Evolutionary conservation across 2,797 vertebrate genomes (phyloP), one percentile per base, ranked within the genome.

Genomic region (Falco rusticolus): DNA sequence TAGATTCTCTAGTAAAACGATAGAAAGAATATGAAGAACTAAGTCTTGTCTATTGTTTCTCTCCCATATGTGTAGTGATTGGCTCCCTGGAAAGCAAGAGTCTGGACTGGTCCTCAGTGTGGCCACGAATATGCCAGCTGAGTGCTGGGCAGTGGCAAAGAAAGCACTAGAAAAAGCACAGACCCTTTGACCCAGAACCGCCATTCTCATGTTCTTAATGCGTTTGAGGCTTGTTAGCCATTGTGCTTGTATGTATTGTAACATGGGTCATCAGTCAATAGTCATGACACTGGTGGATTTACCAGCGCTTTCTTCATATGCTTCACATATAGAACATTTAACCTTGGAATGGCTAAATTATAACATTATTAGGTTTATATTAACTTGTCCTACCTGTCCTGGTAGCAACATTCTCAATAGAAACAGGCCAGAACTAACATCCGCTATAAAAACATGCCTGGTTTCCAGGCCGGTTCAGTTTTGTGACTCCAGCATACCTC

Each of bases 141-240:
- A 63, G 34, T 10, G 20, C 11, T 33, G 5, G 57, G 33, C 33
- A 54, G 31, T 17, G 9, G 19, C 47, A 34, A 34, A 14, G 16
- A 60, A 16, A 53, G 14, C 3, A 2, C 25, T 8, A 70, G 20
- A 20, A 20, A 47, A 77, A 41, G 5, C 39, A 59, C 28, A 25
- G 21, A 33, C 25, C 6, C 20, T 51, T 25, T 29, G 37, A 59
- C 39, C 17, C 59, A 59, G 45, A 65, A 48, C 6, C 39, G 24
- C 18, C 0, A 0, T 31, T 45, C 24, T 57, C 9, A 2, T 13
- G 33, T n/a, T 50, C 31, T 56, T 34, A 53, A 65, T 3, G 20
- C 16, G 16, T 74, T 45, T 56, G 33, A 61, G 29, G 33, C 20
- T 72, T 74, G 17, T 31, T 68, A 39, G 6, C 50, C 54, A 31